Conservation (phyloP, 2,113 vertebrate genomes). For the Clarias macrocephalus region DNA sequence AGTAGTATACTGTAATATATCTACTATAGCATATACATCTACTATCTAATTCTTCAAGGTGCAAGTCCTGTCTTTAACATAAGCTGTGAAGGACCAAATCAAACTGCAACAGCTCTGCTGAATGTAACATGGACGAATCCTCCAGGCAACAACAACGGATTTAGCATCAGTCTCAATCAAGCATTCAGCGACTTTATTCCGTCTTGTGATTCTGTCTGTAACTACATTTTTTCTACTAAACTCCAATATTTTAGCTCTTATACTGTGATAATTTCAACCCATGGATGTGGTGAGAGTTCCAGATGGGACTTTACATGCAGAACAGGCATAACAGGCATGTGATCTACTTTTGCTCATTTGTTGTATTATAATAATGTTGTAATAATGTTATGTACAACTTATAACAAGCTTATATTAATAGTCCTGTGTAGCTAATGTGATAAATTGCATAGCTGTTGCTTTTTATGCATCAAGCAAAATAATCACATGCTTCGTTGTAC, state of each 20-base stretch:
- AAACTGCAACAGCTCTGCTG: constrained; percentile 63
- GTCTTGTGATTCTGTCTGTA: not conserved
- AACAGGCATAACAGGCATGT: constrained; percentile 80
- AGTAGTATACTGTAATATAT: too few species aligned
- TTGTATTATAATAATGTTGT: not conserved
- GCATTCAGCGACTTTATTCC: rapidly evolving
- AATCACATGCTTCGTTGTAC: not conserved
- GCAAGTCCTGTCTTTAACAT: constrained; percentile 61
- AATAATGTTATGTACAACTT: not conserved
- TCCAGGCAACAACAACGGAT: constrained; percentile 60
- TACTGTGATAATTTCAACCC: constrained; percentile 66
- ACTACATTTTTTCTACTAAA: rapidly evolving
- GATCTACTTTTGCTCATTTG: not conserved
- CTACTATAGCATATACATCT: too few species aligned
- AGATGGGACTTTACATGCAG: constrained; percentile 37
- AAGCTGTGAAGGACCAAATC: constrained; percentile 60
- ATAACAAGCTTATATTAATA: too few species aligned
- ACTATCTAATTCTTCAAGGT: constrained; percentile 48
- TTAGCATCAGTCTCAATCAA: constrained; percentile 29
- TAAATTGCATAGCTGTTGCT: not conserved
- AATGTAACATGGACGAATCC: constrained; percentile 74
- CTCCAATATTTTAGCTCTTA: constrained; percentile 76
- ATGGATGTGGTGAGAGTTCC: constrained; percentile 67
- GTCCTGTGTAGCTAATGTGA: not conserved
- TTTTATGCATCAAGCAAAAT: not conserved